These are phyloP conservation scores for Sinohyriopsis cumingii DNA, from an alignment of 2,888 invertebrate genomes.

Conservation along the genomic window DNA sequence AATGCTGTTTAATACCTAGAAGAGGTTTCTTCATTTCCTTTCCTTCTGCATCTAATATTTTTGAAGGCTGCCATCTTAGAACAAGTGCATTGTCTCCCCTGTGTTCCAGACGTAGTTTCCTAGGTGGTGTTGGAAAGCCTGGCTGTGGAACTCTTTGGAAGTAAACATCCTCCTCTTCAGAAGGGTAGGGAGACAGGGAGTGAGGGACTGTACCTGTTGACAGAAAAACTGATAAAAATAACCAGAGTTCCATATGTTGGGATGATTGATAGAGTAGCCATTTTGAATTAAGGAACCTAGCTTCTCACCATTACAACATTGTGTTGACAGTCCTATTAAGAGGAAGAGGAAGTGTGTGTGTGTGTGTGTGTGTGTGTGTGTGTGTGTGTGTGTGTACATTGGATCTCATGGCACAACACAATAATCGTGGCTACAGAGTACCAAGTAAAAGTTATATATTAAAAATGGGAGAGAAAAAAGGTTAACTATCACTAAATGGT, in stretches of 20 bases:
- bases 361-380: no score
- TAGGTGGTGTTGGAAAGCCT: constrained; percentile 65
- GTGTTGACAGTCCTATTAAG: no score
- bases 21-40: constrained; percentile 52
- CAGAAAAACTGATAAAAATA: constrained; percentile 2
- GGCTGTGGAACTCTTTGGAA: constrained; percentile 54
- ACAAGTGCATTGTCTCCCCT: constrained; percentile 52
- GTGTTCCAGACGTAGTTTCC: constrained; percentile 53
- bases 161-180: constrained; percentile 60
- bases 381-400: no score
- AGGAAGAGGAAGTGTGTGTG: no score
- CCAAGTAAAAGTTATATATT: no score
- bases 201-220: constrained; percentile 57
- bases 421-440: no score
- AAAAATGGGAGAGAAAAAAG: no score
- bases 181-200: constrained; percentile 62
- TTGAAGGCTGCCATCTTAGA: constrained; percentile 61
- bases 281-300: no score
- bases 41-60: constrained; percentile 45
- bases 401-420: no score
- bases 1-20: constrained; percentile 44
- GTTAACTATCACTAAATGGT: no score
- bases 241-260: neutral
- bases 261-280: no score
- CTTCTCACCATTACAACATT: no score